A percentile compares a stretch with the other conserved stretches of the same genome.
phyloP scores from a whole-genome alignment of 2,797 vertebrate genomes.

The Serranus cabrilla region DNA sequence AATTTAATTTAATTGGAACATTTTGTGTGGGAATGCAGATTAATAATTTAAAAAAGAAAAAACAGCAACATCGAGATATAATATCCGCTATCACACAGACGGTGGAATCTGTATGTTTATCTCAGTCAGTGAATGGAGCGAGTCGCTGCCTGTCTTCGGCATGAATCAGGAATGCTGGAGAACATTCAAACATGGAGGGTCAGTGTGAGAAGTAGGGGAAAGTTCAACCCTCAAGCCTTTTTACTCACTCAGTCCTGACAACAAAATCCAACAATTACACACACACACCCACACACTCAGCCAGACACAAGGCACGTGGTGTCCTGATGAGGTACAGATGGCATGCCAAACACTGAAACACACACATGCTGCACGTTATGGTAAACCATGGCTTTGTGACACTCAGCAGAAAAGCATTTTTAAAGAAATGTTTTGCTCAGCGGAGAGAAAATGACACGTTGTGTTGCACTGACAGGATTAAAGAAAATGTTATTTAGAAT shows the following conservation, averaged over 20 bases:
- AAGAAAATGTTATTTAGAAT: neutral
- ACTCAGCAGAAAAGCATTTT: neutral
- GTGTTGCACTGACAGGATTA: neutral
- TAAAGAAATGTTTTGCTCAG: neutral
- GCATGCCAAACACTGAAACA: conserved; percentile 9
- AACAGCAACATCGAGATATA: neutral
- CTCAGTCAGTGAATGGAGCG: neutral
- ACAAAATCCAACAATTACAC: conserved; percentile 27
- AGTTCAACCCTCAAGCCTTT: conserved; percentile 79
- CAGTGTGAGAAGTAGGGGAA: conserved; percentile 86
- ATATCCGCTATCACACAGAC: neutral
- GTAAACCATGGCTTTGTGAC: neutral
- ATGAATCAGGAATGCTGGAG: conserved; percentile 60
- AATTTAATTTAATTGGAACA: too few relatives aligned
- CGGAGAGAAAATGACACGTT: neutral
- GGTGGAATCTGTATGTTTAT: neutral
- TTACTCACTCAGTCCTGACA: conserved; percentile 60
- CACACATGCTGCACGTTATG: neutral
- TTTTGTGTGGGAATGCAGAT: neutral
- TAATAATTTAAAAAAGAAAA: too few relatives aligned
- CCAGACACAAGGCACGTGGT: conserved; percentile 58
- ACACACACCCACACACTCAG: conserved; percentile 36
- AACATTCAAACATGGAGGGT: conserved; percentile 35
- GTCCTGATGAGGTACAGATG: conserved; percentile 45
- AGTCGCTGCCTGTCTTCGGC: conserved; percentile 13